Percentiles rank a stretch among this genome's conserved stretches.
phyloP scores from a whole-genome alignment of 2,888 invertebrate genomes.

The Allygus modestus region DNA sequence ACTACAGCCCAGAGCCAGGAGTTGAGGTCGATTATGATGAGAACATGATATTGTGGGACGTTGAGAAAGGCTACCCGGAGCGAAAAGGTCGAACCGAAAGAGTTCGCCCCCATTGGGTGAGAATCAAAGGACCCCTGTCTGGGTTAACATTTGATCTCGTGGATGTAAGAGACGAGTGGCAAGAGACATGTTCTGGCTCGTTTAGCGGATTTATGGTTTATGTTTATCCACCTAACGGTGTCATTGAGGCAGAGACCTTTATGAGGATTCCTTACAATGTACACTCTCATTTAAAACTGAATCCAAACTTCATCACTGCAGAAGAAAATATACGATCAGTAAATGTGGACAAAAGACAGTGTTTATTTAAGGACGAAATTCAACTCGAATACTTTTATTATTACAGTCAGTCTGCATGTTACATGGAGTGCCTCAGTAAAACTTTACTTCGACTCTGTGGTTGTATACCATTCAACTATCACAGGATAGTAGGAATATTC shows the following conservation, averaged over 20 bases:
- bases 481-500: neutral
- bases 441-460: neutral
- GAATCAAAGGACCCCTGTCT: too few relatives aligned
- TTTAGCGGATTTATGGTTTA: neutral
- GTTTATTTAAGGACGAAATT: neutral
- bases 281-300: neutral
- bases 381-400: neutral
- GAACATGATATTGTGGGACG: neutral
- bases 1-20: neutral
- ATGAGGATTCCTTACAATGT: neutral
- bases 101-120: neutral
- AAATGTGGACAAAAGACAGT: neutral
- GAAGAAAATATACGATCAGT: neutral
- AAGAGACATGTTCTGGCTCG: neutral
- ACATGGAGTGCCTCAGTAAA: neutral
- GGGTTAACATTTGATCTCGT: neutral
- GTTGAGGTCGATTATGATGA: neutral
- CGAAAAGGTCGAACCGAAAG: neutral
- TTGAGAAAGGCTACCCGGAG: neutral
- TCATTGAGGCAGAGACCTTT: neutral
- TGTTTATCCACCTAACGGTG: neutral
- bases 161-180: neutral
- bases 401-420: neutral
- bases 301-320: neutral
- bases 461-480: neutral